phyloP scores from a whole-genome alignment of 2,113 vertebrate species.

The Melanerpes formicivorus region DNA sequence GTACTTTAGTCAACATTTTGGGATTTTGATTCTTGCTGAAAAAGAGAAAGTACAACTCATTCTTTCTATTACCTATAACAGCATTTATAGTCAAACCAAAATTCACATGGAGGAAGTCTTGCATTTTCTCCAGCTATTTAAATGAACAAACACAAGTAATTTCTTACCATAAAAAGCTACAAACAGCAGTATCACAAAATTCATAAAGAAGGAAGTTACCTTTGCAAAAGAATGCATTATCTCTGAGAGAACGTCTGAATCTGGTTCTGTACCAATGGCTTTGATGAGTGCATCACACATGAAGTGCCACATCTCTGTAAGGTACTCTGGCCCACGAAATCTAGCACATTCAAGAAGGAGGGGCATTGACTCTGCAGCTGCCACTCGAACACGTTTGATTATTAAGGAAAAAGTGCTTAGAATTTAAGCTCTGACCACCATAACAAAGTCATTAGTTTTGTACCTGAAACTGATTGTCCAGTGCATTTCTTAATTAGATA shows the following conservation, averaged over 20 bases:
- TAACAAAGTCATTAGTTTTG: neutral
- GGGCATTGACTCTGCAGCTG: conserved; percentile 97
- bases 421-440: neutral
- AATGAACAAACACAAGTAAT: rapidly evolving
- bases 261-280: conserved; percentile 95
- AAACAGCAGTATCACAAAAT: rapidly evolving
- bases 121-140: neutral
- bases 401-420: conserved; percentile 78
- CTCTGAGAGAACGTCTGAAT: conserved; percentile 96
- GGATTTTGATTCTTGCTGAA: neutral
- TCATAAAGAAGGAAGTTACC: conserved; percentile 71
- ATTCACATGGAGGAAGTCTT: neutral
- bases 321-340: conserved; percentile 93
- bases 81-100: neutral
- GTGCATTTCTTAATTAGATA: neutral
- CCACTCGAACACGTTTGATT: conserved; percentile 89
- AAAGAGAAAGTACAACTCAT: neutral
- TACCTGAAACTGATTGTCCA: neutral
- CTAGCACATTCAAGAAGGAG: conserved; percentile 93
- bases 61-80: neutral
- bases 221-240: conserved; percentile 99
- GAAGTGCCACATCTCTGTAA: conserved; percentile 99
- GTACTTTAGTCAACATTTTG: neutral
- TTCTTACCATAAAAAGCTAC: neutral
- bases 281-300: conserved; percentile 99